These are phyloP conservation scores for Maniola jurtina DNA, from an alignment of 1,140 invertebrate genomes.

Conservation along the genomic window DNA sequence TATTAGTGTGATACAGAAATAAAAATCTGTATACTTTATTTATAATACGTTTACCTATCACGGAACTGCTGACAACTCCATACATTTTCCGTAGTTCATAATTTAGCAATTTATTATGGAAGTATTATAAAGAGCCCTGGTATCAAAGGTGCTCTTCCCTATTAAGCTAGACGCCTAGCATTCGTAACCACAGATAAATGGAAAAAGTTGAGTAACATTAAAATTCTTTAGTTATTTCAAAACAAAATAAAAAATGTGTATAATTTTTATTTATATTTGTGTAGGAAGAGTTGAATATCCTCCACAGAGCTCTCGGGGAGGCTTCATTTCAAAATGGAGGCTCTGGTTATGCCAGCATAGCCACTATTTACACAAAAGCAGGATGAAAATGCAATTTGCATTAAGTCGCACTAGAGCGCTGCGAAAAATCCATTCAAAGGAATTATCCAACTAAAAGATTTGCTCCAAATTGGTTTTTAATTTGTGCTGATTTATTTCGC, in stretches of 20 bases:
- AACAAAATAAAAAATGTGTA: not conserved
- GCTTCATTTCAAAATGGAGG: slow-evolving; percentile 26
- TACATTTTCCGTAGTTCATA: no score
- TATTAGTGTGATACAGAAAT: no score
- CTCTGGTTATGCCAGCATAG: slow-evolving; percentile 20
- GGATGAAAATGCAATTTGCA: slow-evolving; percentile 28
- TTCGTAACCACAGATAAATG: not conserved
- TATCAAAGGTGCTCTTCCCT: no score
- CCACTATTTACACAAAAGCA: slow-evolving; percentile 24
- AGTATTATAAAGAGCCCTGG: no score
- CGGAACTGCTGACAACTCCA: no score
- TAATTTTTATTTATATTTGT: slow-evolving; percentile 1
- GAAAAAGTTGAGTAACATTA: no score
- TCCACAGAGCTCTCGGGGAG: slow-evolving; percentile 8
- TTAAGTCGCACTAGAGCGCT: slow-evolving; percentile 25
- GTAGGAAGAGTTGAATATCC: slow-evolving; percentile 5
- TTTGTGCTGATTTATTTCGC: slow-evolving; percentile 8
- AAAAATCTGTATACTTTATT: no score
- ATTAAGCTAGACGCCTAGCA: no score
- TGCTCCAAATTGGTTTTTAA: slow-evolving; percentile 12
- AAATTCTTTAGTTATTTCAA: not conserved
- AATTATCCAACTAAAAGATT: slow-evolving; percentile 13
- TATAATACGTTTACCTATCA: no score
- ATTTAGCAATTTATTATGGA: no score
- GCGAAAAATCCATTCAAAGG: slow-evolving; percentile 21